Evolutionary conservation across 2,888 invertebrate genomes (phyloP).

Genomic region (Argynnis bischoffii): DNA sequence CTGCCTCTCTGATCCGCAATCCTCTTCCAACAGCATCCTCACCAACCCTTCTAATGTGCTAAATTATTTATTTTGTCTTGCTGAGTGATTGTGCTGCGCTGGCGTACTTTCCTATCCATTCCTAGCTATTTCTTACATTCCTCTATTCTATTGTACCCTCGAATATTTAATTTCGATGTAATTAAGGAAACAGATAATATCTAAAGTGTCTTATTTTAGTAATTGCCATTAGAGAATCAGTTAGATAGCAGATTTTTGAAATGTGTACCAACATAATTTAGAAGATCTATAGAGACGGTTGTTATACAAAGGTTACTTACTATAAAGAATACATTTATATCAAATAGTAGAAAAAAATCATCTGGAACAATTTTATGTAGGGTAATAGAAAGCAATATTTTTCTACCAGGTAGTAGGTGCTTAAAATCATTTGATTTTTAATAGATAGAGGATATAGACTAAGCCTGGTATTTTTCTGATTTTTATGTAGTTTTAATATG

Average conservation of each 20-base stretch:
- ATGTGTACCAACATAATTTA: conserved; percentile 71
- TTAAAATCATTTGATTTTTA: conserved; percentile 68
- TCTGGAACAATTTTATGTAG: conserved; percentile 74
- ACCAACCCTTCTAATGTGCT: conserved; percentile 66
- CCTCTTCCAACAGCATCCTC: conserved; percentile 77
- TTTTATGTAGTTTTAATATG: conserved; percentile 68
- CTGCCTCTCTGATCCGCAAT: conserved; percentile 80
- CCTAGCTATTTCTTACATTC: conserved; percentile 69
- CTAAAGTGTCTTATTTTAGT: conserved; percentile 81
- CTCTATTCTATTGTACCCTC: conserved; percentile 61
- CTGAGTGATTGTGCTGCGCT: conserved; percentile 33
- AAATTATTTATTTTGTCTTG: conserved; percentile 21
- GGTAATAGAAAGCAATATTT: conserved; percentile 73
- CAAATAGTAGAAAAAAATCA: conserved; percentile 57
- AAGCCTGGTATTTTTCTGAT: conserved; percentile 69
- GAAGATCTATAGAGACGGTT: conserved; percentile 63
- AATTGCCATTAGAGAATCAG: conserved; percentile 75
- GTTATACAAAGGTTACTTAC: conserved; percentile 56
- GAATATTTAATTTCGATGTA: conserved; percentile 58
- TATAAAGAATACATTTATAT: conserved; percentile 56
- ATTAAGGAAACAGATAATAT: conserved; percentile 74
- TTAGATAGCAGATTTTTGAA: conserved; percentile 78
- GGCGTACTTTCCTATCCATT: conserved; percentile 58
- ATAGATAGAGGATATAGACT: conserved; percentile 70
- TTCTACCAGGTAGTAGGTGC: conserved; percentile 76